Evolutionary conservation across 2,113 vertebrate species (phyloP).

Genomic region (Campylomormyrus tamandua): DNA sequence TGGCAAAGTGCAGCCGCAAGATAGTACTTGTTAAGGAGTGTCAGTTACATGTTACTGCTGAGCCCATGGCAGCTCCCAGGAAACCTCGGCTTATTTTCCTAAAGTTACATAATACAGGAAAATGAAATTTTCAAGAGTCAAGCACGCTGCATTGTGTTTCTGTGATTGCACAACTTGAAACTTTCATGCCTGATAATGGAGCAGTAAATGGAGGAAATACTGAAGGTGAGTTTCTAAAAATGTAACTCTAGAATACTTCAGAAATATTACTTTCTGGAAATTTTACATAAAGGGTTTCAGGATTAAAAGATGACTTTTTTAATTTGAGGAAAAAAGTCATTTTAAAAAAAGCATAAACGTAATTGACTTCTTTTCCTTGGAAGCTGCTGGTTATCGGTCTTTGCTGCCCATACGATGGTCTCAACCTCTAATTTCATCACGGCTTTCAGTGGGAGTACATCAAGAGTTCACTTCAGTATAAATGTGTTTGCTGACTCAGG

Average conservation of each 20-base stretch:
- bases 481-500: background rate
- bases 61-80: background rate
- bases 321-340: background rate
- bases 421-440: background rate
- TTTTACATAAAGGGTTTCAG: background rate
- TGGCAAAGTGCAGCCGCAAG: background rate
- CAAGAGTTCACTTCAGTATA: background rate
- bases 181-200: background rate
- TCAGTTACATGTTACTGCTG: background rate
- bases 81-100: background rate
- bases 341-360: background rate
- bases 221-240: background rate
- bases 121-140: background rate
- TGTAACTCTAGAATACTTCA: background rate
- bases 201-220: background rate
- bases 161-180: background rate
- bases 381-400: background rate
- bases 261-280: background rate
- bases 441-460: background rate
- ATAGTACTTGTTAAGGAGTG: background rate
- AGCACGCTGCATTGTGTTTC: background rate
- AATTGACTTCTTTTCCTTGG: background rate
- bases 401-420: background rate
- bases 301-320: background rate
- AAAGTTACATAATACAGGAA: background rate